Evolutionary conservation across 1,140 invertebrate species (phyloP).

Genomic region (Euwallacea similis): DNA sequence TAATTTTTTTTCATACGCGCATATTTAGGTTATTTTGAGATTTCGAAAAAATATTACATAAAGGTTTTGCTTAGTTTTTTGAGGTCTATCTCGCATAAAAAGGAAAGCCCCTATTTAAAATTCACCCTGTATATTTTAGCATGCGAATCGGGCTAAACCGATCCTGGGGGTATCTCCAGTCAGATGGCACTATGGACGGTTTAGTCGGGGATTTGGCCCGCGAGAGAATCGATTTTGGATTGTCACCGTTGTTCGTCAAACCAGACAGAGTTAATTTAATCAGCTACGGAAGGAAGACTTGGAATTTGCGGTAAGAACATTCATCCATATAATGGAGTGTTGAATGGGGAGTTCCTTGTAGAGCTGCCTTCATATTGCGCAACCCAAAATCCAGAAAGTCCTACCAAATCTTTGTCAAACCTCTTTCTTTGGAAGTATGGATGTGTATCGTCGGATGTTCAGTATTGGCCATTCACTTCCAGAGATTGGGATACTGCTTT

Average conservation of each 20-base stretch:
- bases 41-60: too few relatives aligned
- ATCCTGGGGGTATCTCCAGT: conserved; percentile 65
- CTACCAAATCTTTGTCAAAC: conserved; percentile 62
- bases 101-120: too few relatives aligned
- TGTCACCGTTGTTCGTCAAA: conserved; percentile 62
- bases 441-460: conserved; percentile 53
- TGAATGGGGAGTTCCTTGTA: conserved; percentile 44
- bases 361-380: conserved; percentile 64
- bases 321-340: conserved; percentile 12
- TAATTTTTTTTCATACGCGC: too few relatives aligned
- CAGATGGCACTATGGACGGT: conserved; percentile 68
- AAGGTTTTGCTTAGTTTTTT: too few relatives aligned
- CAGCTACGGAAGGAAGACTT: conserved; percentile 63
- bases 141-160: conserved; percentile 58
- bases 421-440: conserved; percentile 63
- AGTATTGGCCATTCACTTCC: conserved; percentile 47
- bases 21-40: too few relatives aligned
- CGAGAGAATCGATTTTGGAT: conserved; percentile 63
- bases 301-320: conserved; percentile 57
- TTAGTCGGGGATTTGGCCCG: conserved; percentile 64
- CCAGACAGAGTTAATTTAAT: conserved; percentile 60
- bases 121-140: conserved; percentile 47
- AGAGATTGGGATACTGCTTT: conserved; percentile 45
- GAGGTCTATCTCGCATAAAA: background rate
- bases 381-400: conserved; percentile 62